phyloP scores from a whole-genome alignment of 2,113 vertebrate genomes.

The Lathamus discolor region DNA sequence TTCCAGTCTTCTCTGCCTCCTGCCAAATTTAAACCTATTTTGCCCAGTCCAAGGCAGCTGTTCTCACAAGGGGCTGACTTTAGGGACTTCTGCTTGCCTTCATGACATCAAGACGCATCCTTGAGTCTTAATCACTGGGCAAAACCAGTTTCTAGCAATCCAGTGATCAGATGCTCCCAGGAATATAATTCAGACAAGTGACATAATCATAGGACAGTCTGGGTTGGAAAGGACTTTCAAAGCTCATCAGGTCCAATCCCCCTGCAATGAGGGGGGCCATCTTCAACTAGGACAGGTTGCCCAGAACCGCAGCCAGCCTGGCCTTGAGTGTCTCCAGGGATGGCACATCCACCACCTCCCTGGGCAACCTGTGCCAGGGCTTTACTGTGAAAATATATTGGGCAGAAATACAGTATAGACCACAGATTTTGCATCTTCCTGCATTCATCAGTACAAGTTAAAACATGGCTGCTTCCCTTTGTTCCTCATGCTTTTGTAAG shows the following conservation, averaged over 20 bases:
- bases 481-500: background rate
- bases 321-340: background rate
- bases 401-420: background rate
- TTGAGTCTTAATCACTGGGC: background rate
- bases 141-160: background rate
- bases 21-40: background rate
- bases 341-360: background rate
- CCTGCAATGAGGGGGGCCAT: background rate
- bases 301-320: background rate
- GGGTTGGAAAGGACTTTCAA: background rate
- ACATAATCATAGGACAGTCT: background rate
- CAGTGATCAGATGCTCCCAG: background rate
- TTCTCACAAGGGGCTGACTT: background rate
- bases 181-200: background rate
- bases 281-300: background rate
- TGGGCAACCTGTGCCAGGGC: background rate
- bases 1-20: background rate
- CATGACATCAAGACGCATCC: background rate
- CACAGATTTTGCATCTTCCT: background rate
- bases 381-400: background rate
- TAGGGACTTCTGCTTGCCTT: background rate
- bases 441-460: background rate
- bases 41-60: background rate
- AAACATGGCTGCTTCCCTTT: background rate
- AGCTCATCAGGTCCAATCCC: background rate